A percentile compares a stretch with the other conserved stretches of the same genome.
Evolutionary conservation across 2,797 vertebrate species (phyloP).

Genomic region (Denticeps clupeoides): DNA sequence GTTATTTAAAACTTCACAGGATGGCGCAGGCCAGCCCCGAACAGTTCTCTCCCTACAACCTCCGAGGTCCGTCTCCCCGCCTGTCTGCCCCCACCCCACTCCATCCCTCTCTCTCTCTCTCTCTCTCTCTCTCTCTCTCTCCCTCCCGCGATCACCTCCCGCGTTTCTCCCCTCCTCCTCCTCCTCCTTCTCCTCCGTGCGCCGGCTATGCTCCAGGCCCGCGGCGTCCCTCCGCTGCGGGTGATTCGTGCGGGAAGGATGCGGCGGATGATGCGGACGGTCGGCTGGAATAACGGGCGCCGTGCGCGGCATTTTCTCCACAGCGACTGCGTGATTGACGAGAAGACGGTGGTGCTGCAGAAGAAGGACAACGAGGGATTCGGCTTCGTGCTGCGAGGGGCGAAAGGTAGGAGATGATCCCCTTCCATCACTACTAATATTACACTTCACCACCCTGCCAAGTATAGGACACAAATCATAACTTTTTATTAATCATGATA

Average conservation of each 20-base stretch:
- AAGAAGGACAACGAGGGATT: constrained; percentile 87
- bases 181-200: too few species aligned
- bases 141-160: constrained; percentile 13
- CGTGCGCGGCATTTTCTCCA: constrained; percentile 76
- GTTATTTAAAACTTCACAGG: too few species aligned
- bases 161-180: constrained; percentile 10
- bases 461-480: too few species aligned
- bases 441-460: too few species aligned
- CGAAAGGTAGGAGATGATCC: constrained; percentile 66
- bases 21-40: too few species aligned
- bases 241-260: constrained; percentile 12
- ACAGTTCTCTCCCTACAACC: too few species aligned
- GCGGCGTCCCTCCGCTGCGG: constrained; percentile 12
- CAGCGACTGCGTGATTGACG: constrained; percentile 83
- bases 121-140: constrained; percentile 7
- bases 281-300: constrained; percentile 66
- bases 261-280: constrained; percentile 51
- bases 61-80: too few species aligned
- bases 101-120: background rate
- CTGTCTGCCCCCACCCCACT: too few species aligned
- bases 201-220: too few species aligned
- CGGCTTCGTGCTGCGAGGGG: constrained; percentile 80
- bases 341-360: constrained; percentile 83
- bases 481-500: too few species aligned
- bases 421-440: constrained; percentile 6